A percentile compares a stretch with the other conserved stretches of the same genome.
phyloP scores from a whole-genome alignment of 64 coral and sea anemone genomes.

The Pocillopora verrucosa region DNA sequence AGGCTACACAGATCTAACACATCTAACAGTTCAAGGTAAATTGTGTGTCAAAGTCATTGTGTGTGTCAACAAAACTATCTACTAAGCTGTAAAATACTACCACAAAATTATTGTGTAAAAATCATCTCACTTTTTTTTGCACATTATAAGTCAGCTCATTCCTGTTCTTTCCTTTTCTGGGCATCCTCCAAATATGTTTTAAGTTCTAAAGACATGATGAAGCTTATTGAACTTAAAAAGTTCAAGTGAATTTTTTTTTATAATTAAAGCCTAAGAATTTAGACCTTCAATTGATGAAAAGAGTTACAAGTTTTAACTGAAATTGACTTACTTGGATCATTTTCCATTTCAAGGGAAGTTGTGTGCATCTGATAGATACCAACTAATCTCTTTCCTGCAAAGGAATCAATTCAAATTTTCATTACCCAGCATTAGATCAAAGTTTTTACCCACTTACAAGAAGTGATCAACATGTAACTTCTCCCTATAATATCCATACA shows the following conservation, averaged over 20 bases:
- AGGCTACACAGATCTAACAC: too few species aligned
- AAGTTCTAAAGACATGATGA: conserved; percentile 35
- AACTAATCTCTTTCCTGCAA: conserved; percentile 41
- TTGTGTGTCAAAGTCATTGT: too few species aligned
- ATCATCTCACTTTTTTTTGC: conserved; percentile 54
- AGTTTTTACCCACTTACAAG: too few species aligned
- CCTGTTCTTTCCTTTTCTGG: too few species aligned
- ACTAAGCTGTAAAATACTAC: background rate
- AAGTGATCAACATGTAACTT: too few species aligned
- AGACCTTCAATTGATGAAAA: too few species aligned
- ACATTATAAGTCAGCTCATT: conserved; percentile 56
- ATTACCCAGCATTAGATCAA: too few species aligned
- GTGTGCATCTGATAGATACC: conserved; percentile 39
- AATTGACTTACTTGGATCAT: conserved; percentile 55
- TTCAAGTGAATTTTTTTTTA: too few species aligned
- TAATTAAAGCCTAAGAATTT: too few species aligned
- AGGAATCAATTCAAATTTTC: background rate
- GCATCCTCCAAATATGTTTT: conserved; percentile 62
- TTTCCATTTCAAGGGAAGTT: conserved; percentile 34
- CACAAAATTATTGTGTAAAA: too few species aligned
- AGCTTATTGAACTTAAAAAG: background rate
- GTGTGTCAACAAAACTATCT: background rate
- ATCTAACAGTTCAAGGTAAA: too few species aligned
- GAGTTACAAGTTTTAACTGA: background rate
- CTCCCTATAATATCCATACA: too few species aligned